Conservation (phyloP, 2,888 invertebrate species). For the Patella depressa region DNA sequence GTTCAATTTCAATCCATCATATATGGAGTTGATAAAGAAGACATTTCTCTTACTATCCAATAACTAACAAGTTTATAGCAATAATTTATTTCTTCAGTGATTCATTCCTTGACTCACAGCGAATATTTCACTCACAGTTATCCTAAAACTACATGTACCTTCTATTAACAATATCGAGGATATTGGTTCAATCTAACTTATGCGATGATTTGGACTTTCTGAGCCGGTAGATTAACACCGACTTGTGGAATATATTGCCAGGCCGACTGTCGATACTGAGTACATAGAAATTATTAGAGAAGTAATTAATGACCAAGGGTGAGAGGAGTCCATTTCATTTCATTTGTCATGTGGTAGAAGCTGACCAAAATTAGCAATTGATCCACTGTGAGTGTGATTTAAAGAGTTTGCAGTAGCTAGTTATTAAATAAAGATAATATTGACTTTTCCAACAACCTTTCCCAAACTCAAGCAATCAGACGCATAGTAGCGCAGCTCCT, state of each 20-base stretch:
- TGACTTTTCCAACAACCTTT: neutral
- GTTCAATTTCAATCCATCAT: too few relatives aligned
- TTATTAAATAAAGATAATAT: conserved; percentile 12
- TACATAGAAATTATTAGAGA: conserved; percentile 5
- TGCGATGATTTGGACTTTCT: too few relatives aligned
- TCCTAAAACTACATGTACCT: too few relatives aligned
- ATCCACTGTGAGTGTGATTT: conserved; percentile 1
- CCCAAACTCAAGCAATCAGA: too few relatives aligned
- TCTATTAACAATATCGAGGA: too few relatives aligned
- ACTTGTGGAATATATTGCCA: too few relatives aligned
- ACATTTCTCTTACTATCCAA: neutral
- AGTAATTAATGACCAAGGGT: conserved; percentile 6
- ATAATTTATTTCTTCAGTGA: neutral
- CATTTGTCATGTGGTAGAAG: neutral
- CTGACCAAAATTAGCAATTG: conserved; percentile 11
- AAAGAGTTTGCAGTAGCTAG: neutral
- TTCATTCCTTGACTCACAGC: conserved; percentile 9
- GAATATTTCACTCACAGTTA: neutral
- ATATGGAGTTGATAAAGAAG: neutral
- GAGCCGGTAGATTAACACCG: too few relatives aligned
- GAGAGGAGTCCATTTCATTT: neutral
- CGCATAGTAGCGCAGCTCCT: too few relatives aligned
- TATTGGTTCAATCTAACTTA: too few relatives aligned
- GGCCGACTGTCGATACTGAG: neutral
- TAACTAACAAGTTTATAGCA: neutral